Conservation (phyloP, 2,113 vertebrate species). For the Irena cyanogastra region DNA sequence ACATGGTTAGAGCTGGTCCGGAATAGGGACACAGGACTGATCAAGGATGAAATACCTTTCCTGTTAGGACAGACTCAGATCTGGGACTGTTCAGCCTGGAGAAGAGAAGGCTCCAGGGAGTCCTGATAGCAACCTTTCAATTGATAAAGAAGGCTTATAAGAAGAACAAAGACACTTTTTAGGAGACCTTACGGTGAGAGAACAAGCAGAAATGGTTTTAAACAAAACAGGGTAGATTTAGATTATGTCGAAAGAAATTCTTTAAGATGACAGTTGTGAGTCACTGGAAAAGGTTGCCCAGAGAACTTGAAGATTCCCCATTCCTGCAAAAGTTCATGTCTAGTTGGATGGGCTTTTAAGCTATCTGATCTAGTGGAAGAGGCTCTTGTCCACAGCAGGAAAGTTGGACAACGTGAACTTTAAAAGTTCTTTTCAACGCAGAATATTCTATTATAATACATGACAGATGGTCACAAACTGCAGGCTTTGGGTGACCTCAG, state of each 20-base stretch:
- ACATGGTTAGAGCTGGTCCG: not conserved
- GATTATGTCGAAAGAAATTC: not conserved
- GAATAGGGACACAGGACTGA: not conserved
- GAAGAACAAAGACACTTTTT: not conserved
- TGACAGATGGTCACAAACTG: not conserved
- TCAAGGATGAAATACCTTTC: not conserved
- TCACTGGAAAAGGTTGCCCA: not conserved
- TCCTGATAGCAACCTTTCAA: not conserved
- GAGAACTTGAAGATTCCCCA: not conserved
- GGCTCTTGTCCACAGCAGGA: not conserved
- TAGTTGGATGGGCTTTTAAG: not conserved
- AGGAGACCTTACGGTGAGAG: not conserved
- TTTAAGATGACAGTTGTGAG: not conserved
- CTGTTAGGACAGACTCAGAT: not conserved
- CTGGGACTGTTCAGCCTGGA: not conserved
- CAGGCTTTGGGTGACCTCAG: not conserved
- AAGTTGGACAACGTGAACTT: not conserved
- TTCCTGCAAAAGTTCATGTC: not conserved
- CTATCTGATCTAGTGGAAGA: not conserved
- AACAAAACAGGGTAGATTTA: not conserved
- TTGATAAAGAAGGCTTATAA: not conserved
- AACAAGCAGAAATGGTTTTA: not conserved
- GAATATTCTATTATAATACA: not conserved
- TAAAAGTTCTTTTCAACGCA: not conserved
- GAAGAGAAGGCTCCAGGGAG: not conserved